These are phyloP conservation scores for Florisuga fusca DNA, from an alignment of 2,797 vertebrate genomes.

Conservation along the genomic window DNA sequence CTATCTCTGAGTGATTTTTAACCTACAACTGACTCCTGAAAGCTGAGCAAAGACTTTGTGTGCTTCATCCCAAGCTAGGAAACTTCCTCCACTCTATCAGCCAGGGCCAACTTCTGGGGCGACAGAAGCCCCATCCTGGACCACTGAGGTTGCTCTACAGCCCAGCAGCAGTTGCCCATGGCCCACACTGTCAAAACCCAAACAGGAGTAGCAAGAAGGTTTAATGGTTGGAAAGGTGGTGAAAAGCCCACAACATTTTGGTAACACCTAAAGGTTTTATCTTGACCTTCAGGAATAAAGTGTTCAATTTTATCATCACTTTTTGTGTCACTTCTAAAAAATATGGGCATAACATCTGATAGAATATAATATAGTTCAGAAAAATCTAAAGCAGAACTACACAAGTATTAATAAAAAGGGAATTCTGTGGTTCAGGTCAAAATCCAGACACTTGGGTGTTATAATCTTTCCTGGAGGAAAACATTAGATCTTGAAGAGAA, in stretches of 20 bases:
- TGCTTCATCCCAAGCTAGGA: background rate
- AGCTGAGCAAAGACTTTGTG: background rate
- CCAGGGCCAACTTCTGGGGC: background rate
- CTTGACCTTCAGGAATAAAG: background rate
- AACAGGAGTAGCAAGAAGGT: background rate
- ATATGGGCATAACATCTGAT: background rate
- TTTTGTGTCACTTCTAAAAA: background rate
- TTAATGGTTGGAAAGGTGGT: background rate
- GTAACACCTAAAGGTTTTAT: background rate
- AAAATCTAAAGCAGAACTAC: background rate
- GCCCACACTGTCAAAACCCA: background rate
- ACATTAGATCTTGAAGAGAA: background rate
- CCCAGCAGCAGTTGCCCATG: rapidly evolving
- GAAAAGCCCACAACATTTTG: background rate
- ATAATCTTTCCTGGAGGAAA: background rate
- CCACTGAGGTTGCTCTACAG: background rate
- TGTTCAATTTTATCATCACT: background rate
- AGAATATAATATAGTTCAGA: background rate
- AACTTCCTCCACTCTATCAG: background rate
- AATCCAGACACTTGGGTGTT: background rate
- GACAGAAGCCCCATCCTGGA: rapidly evolving
- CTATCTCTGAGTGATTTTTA: background rate
- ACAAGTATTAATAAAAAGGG: background rate
- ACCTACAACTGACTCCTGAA: background rate
- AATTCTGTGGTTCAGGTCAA: background rate